Evolutionary conservation across 1,140 invertebrate genomes (phyloP).

Genomic region (Zophobas morio): DNA sequence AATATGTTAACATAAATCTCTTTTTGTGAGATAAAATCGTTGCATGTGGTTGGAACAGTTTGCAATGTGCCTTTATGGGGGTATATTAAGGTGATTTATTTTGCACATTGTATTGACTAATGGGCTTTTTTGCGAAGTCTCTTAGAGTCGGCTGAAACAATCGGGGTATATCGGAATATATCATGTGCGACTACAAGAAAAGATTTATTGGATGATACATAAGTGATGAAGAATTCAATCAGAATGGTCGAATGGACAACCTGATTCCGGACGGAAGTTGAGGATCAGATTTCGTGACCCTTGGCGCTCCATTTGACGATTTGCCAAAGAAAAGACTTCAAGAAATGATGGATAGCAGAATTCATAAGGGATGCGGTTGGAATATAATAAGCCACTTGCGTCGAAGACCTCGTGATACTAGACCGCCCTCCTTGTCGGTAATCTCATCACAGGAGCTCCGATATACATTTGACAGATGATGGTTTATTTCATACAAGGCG

Average conservation of each 20-base stretch:
- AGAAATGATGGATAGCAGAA: constrained; percentile 57
- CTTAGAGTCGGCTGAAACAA: constrained; percentile 23
- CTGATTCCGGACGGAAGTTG: constrained; percentile 54
- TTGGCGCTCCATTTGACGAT: constrained; percentile 57
- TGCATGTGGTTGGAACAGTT: constrained; percentile 47
- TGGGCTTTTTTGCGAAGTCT: constrained; percentile 25
- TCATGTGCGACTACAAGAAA: constrained; percentile 30
- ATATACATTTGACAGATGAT: constrained; percentile 50
- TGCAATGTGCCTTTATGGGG: constrained; percentile 52
- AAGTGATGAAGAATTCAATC: constrained; percentile 55
- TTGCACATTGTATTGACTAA: constrained; percentile 55
- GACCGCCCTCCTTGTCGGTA: constrained; percentile 42
- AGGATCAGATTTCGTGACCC: constrained; percentile 58
- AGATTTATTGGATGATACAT: constrained; percentile 46
- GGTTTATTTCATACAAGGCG: constrained; percentile 46
- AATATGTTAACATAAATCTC: constrained; percentile 17
- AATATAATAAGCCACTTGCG: constrained; percentile 59
- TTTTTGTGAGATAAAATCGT: constrained; percentile 45
- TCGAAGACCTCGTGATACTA: constrained; percentile 11
- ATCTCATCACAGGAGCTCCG: constrained; percentile 50
- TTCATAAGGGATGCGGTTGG: constrained; percentile 55
- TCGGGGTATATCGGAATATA: constrained; percentile 10
- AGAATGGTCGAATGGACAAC: constrained; percentile 50
- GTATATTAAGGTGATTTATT: constrained; percentile 55
- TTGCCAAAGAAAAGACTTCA: constrained; percentile 55